phyloP scores from a whole-genome alignment of 2,113 vertebrate genomes.

The Noturus placidus region DNA sequence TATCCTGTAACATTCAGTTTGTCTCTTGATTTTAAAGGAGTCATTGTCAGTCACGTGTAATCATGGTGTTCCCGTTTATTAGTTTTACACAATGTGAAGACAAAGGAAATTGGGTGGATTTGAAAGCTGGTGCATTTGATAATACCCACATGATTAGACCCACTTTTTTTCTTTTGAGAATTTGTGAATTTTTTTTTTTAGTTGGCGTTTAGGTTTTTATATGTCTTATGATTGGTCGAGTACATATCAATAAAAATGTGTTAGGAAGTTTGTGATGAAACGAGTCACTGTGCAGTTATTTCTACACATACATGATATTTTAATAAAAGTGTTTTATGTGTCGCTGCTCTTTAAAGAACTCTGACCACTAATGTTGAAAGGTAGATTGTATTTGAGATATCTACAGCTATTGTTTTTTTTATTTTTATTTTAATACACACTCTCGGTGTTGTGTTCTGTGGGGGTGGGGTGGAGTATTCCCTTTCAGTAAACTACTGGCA shows the following conservation, averaged over 20 bases:
- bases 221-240: slow-evolving; percentile 15
- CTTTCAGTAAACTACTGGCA: background rate
- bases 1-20: slow-evolving; percentile 1
- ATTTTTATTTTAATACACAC: background rate
- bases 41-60: background rate
- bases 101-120: background rate
- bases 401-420: background rate
- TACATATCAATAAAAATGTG: slow-evolving; percentile 35
- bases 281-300: background rate
- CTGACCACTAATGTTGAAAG: background rate
- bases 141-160: background rate
- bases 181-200: slow-evolving; percentile 27
- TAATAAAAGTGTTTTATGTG: background rate
- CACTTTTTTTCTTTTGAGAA: slow-evolving; percentile 1
- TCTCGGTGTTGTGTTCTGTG: background rate
- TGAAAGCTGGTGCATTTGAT: background rate
- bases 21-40: background rate
- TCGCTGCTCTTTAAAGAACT: no score
- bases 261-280: slow-evolving; percentile 6
- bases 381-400: background rate
- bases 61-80: background rate
- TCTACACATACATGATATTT: background rate
- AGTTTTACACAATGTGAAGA: slow-evolving; percentile 25
- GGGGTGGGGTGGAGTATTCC: background rate
- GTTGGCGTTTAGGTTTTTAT: slow-evolving; percentile 34